These are phyloP conservation scores for Eilema depressum DNA, from an alignment of 2,888 invertebrate genomes.

Conservation along the genomic window DNA sequence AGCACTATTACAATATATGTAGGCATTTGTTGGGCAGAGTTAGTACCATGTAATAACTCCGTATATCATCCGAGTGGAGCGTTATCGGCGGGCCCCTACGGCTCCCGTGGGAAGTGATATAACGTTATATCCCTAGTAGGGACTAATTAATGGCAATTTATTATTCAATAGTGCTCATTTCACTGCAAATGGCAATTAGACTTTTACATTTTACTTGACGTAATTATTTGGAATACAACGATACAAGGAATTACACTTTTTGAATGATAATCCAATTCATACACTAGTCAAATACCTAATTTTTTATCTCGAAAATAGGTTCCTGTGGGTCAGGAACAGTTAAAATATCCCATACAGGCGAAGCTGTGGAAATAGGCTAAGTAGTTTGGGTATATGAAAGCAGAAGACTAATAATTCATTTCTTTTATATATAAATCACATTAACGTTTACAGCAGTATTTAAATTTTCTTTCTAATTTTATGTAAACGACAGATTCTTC, in stretches of 20 bases:
- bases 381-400: too few species aligned
- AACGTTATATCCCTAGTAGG: constrained; percentile 14
- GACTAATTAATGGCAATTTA: constrained; percentile 22
- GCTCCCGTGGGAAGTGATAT: constrained; percentile 20
- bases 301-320: too few species aligned
- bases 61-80: constrained; percentile 13
- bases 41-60: not conserved
- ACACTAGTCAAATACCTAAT: too few species aligned
- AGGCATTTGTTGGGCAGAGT: not conserved
- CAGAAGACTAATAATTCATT: too few species aligned
- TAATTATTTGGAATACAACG: not conserved
- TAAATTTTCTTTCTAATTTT: not conserved
- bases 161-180: constrained; percentile 13
- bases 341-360: too few species aligned
- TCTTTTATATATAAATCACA: too few species aligned
- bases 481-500: not conserved
- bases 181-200: not conserved
- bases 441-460: not conserved
- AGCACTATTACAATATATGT: not conserved
- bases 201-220: not conserved
- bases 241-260: too few species aligned
- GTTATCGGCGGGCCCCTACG: constrained; percentile 15
- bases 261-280: too few species aligned
- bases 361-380: too few species aligned
- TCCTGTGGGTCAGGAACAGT: too few species aligned